phyloP scores from a whole-genome alignment of 2,113 vertebrate species.

The Mobula birostris region DNA sequence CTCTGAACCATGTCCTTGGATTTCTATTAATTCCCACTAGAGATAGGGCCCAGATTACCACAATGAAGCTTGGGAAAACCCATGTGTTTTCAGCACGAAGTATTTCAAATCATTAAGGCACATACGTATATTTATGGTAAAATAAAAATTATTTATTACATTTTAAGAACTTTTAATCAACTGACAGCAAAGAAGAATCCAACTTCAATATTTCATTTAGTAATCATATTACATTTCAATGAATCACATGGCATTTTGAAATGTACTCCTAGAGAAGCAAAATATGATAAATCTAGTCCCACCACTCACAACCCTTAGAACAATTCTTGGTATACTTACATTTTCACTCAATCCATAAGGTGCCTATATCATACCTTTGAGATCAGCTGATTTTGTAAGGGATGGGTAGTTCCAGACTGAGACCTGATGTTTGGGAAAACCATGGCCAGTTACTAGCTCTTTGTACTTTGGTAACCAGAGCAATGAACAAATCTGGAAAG shows the following conservation, averaged over 20 bases:
- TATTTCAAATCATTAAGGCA: neutral
- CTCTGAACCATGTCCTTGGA: too few species aligned
- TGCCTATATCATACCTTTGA: constrained; percentile 52
- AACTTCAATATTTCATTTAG: neutral
- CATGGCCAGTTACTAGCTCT: constrained; percentile 58
- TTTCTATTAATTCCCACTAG: neutral
- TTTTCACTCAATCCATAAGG: neutral
- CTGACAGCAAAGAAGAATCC: too few species aligned
- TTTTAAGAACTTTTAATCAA: neutral
- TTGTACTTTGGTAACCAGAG: constrained; percentile 55
- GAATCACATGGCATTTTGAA: neutral
- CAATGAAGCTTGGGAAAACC: neutral
- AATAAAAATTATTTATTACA: neutral
- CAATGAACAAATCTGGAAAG: constrained; percentile 65
- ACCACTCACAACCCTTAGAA: neutral
- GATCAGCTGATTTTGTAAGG: constrained; percentile 47
- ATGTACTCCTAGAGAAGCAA: neutral
- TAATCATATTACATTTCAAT: neutral
- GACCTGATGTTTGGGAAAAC: constrained; percentile 55
- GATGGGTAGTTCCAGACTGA: constrained; percentile 52
- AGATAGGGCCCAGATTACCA: neutral
- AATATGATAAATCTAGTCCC: neutral
- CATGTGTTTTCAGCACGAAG: neutral
- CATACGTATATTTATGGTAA: neutral
- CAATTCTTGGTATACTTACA: neutral